These are phyloP conservation scores for Lasioglossum morio DNA, from an alignment of 2,888 invertebrate species.

Conservation along the genomic window DNA sequence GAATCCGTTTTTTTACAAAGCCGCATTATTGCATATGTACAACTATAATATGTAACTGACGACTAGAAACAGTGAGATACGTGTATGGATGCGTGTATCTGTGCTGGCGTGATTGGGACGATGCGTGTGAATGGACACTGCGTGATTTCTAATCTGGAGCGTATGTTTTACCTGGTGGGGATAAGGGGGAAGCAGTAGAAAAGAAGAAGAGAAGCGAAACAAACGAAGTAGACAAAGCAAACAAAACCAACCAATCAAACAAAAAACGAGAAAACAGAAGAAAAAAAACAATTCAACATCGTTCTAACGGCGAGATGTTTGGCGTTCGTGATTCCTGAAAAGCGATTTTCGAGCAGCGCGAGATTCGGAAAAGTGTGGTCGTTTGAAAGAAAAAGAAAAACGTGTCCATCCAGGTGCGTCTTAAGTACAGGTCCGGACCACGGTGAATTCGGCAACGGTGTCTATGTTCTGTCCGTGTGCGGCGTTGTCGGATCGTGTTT, in stretches of 20 bases:
- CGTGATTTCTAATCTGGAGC: slow-evolving; percentile 35
- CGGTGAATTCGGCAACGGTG: too few relatives aligned
- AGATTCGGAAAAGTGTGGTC: neutral
- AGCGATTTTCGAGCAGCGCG: slow-evolving; percentile 8
- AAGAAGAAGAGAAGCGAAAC: neutral
- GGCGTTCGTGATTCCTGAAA: slow-evolving; percentile 15
- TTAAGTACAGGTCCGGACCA: too few relatives aligned
- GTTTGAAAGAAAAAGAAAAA: neutral
- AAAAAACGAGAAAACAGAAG: neutral
- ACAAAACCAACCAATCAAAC: neutral
- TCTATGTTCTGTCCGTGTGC: too few relatives aligned
- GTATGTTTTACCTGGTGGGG: slow-evolving; percentile 18
- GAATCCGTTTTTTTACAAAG: slow-evolving; percentile 59
- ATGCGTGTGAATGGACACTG: slow-evolving; percentile 20
- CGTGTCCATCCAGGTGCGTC: neutral
- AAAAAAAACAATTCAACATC: neutral
- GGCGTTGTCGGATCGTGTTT: neutral
- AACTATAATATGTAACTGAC: slow-evolving; percentile 49
- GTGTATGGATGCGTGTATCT: slow-evolving; percentile 40
- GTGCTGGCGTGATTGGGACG: slow-evolving; percentile 18
- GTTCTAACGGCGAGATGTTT: slow-evolving; percentile 24
- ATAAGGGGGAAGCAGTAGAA: neutral
- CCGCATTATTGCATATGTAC: slow-evolving; percentile 60
- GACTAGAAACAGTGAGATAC: slow-evolving; percentile 42
- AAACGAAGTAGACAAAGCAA: neutral